Conservation (phyloP, 2,113 vertebrate genomes). For the Cervus canadensis region DNA sequence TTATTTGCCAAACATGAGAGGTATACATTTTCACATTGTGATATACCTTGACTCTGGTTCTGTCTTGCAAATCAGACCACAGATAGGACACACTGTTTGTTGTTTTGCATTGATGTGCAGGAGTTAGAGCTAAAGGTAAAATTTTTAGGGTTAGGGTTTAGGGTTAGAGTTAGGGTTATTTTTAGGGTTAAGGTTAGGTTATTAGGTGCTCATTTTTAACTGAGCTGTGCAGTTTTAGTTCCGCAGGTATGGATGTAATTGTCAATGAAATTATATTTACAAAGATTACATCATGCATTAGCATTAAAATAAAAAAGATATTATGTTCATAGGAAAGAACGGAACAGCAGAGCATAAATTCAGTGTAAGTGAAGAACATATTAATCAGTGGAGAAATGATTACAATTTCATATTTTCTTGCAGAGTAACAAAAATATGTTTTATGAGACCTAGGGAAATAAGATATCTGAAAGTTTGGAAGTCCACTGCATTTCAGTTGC, state of each 20-base stretch:
- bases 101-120: background rate
- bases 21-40: background rate
- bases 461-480: background rate
- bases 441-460: background rate
- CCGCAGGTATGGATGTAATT: background rate
- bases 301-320: background rate
- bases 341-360: background rate
- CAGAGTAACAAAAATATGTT: background rate
- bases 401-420: background rate
- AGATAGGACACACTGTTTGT: fast-evolving
- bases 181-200: background rate
- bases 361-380: background rate
- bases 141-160: background rate
- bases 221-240: background rate
- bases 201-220: background rate
- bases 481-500: background rate
- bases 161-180: background rate
- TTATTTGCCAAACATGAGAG: background rate
- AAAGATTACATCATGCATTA: background rate
- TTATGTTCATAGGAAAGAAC: background rate
- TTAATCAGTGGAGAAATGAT: background rate
- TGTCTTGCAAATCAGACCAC: background rate
- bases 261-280: background rate
- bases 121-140: background rate
- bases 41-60: background rate